Evolutionary conservation across 2,888 invertebrate species (phyloP), one percentile per base, ranked within the genome.

Genomic region (Mythimna ferrago): DNA sequence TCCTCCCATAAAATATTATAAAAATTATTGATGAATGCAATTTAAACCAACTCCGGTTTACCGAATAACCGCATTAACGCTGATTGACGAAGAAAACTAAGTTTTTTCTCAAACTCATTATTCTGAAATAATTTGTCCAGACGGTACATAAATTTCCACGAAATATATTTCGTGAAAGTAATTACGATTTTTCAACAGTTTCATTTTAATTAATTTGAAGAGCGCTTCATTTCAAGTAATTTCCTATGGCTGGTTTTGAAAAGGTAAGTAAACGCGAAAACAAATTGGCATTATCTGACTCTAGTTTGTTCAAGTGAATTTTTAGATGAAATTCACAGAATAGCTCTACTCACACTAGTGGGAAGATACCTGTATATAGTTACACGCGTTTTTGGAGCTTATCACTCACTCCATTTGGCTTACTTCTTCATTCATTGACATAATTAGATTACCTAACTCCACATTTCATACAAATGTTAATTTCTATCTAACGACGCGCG

Each of bases 391-490:
- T 41, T 32, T 54, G 11, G 6, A 75, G 38, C 10, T 11, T 35
- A 48, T 64, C 35, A 74, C 41, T 53, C n/a, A 58, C 53, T 66
- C 32, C 67, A 21, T 38, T 66, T 14, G 19, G 57, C 32, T 53
- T 21, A 57, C 1, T n/a, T 21, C 48, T 56, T 41, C n/a, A 53
- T 48, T 44, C 41, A 62, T 54, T 63, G 26, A 74, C 62, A 66
- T 73, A 63, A 71, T 71, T 62, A 61, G 38, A 73, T 68, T 66
- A 71, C 21, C 10, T 57, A 71, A 62, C 32, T 79, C 61, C 61
- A 77, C 35, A 68, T 66, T 78, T 74, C 73, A 71, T 72, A 77
- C 71, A 85, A 73, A 69, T 76, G 66, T 78, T 78, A 73, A 71
- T 73, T 66, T 51, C 69, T 76, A 78, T 80, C 57, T 72, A 86